phyloP scores from a whole-genome alignment of 2,113 vertebrate genomes.

The Potamarius usumacintae region DNA sequence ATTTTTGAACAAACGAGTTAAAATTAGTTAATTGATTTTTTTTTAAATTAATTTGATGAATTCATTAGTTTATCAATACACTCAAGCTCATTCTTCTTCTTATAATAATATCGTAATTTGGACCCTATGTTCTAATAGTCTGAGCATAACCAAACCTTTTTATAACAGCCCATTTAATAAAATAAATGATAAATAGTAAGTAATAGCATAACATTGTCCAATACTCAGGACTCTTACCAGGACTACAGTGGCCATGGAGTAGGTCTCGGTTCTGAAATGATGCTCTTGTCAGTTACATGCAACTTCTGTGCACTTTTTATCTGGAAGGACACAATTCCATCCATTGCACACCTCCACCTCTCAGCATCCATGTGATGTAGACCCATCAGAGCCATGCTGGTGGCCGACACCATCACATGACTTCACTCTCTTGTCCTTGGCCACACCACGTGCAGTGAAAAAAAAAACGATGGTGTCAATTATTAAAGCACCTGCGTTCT shows the following conservation, averaged over 20 bases:
- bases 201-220: background rate
- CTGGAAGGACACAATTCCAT: slow-evolving; percentile 35
- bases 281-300: background rate
- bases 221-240: slow-evolving; percentile 67
- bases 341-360: slow-evolving; percentile 41
- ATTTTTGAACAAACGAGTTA: no score
- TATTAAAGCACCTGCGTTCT: slow-evolving; percentile 54
- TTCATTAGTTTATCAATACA: background rate
- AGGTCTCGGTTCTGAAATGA: slow-evolving; percentile 5
- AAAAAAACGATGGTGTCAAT: slow-evolving; percentile 48
- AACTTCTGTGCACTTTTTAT: background rate
- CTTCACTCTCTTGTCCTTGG: slow-evolving; percentile 41
- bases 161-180: background rate
- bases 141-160: background rate
- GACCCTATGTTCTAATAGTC: background rate
- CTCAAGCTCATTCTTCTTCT: background rate
- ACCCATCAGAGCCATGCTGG: slow-evolving; percentile 54
- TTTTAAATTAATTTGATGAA: no score
- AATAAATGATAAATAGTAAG: background rate
- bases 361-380: background rate
- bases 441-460: slow-evolving; percentile 40
- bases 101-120: background rate
- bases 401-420: slow-evolving; percentile 54
- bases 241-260: slow-evolving; percentile 71
- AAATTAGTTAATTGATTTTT: no score